Evolutionary conservation across 2,113 vertebrate species (phyloP), one percentile per base, ranked within the genome.

Genomic region (Loxodonta africana): DNA sequence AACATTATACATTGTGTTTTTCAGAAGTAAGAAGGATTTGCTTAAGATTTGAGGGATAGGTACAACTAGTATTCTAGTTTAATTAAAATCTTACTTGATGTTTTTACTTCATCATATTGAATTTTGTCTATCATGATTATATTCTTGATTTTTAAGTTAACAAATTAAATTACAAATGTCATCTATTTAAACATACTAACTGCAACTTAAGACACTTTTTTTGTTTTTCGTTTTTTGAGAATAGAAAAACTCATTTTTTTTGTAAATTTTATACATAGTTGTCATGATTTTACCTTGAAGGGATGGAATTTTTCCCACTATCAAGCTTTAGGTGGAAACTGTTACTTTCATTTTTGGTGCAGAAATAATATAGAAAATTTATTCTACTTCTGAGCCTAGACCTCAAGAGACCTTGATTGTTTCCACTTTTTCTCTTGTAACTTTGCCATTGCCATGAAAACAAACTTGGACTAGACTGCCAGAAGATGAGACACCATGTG

Each of bases 131-230:
- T 73, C 57, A 60, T 44, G 33, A 88, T 80, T 92, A 44, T 76
- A 76, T 37, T 78, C n/a, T 96, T 92, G 78, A 37, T 88, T 94
- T 78, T 62, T 51, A 92, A 62, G 15, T 62, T 65, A 84, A 48
- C 37, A 83, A 77, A 62, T 77, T 67, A 77, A 90, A 90, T 48
- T 48, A 48, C 48, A 48, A 48, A 60, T 51, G 67, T 37, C 25
- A 74, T 37, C 25, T 82, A 85, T 41, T 73, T 85, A 94, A 89
- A 86, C 11, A 90, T 33, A 8, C 9, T 57, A 83, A 71, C 10
- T 90, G 41, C 6, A 89, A 73, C 2, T 9, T 78, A 53, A 76
- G 12, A 71, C 8, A 62, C 41, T 51, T 21, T 44, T 46, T 30
- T 53, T 53, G 51, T 21, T 44, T 46, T 30, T 53, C 53, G 91